A percentile compares a stretch with the other conserved stretches of the same genome.
phyloP scores from a whole-genome alignment of 2,113 vertebrate genomes.

The Hoplias malabaricus region DNA sequence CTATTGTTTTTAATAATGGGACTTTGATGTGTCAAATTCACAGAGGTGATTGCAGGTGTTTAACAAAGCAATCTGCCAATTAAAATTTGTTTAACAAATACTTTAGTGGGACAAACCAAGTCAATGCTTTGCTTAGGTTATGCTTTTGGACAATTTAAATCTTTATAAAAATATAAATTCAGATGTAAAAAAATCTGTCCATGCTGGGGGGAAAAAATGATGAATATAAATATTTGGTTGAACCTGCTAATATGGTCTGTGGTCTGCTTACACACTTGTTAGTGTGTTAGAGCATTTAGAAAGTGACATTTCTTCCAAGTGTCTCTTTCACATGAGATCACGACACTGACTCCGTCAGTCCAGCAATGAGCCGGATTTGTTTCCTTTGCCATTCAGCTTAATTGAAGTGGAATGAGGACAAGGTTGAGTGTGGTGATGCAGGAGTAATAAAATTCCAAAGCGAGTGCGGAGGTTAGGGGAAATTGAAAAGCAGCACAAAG shows the following conservation, averaged over 20 bases:
- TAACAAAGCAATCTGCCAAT: too few relatives aligned
- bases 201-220: neutral
- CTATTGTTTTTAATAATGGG: too few relatives aligned
- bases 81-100: too few relatives aligned
- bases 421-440: slow-evolving; percentile 20
- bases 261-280: neutral
- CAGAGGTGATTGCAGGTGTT: too few relatives aligned
- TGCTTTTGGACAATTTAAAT: too few relatives aligned
- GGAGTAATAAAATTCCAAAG: slow-evolving; percentile 3
- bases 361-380: neutral
- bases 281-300: slow-evolving; percentile 11
- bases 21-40: too few relatives aligned
- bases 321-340: neutral
- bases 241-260: neutral
- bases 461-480: slow-evolving; percentile 15
- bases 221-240: neutral
- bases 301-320: neutral
- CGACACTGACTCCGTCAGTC: neutral
- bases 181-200: too few relatives aligned
- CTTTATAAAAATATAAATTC: too few relatives aligned
- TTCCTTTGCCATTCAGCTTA: slow-evolving; percentile 24
- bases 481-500: slow-evolving; percentile 31
- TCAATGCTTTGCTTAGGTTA: too few relatives aligned
- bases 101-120: too few relatives aligned
- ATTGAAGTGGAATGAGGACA: slow-evolving; percentile 18